Evolutionary conservation across 2,113 vertebrate genomes (phyloP), one percentile per base, ranked within the genome.

Genomic region (Prietella phreatophila): DNA sequence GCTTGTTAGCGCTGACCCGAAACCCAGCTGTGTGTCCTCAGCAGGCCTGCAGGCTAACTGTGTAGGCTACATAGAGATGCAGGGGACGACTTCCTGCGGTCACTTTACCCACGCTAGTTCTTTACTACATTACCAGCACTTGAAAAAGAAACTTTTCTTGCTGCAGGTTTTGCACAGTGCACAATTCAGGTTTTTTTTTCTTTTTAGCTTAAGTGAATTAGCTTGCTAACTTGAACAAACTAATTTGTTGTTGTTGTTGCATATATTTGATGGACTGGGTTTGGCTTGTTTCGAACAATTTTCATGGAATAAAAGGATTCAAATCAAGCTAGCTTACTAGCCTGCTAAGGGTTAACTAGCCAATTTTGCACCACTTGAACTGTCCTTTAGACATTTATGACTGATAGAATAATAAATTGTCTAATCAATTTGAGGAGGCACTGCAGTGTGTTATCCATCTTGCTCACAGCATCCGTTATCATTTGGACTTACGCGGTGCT

Each of bases 1-100:
- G 91, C 93, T 95, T 89, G 87, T 94, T 94, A 92, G 91, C 14
- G 27, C 84, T 90, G 93, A 93, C 92, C 93, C 71, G 86, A 86
- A 89, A 75, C 79, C 71, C 92, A 92, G 93, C 92, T 93, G 92
- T 91, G 89, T 65, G 90, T 91, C 92, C 91, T 90, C 50, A 8
- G 88, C 56, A 50, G 91, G 80, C 88, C 85, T 89, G 90, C 91
- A 93, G 93, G 92, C 92, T 92, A 92, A 90, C 92, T 89, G 85
- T 89, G 42, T 14, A 25, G 71, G 20, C 86, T 83, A 83, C 33
- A 81, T 30, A 61, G 81, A 87, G 86, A 61, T 20, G 25, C 76
- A 20, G n/a, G 22, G 53, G 33, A 30, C 36, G 9, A n/a, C 55
- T 69, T 58, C 78, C 47, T 79, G 67, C 3, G 69, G 20, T 83